phyloP scores from a whole-genome alignment of 2,797 vertebrate species.

The Molossus alvarezi region DNA sequence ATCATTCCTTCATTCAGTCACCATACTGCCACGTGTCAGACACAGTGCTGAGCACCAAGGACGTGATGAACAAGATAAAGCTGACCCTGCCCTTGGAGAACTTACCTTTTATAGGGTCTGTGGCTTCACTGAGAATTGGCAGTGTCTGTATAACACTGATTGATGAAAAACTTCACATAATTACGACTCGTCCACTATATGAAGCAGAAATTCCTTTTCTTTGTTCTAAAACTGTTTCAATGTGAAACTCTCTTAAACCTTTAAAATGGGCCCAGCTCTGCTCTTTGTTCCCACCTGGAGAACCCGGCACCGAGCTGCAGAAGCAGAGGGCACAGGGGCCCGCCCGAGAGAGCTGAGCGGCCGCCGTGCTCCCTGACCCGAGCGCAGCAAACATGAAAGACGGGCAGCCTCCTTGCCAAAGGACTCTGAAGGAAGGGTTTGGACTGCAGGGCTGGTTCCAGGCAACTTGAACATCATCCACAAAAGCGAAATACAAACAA shows the following conservation, averaged over 20 bases:
- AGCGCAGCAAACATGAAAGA: background rate
- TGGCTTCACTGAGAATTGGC: background rate
- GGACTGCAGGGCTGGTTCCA: background rate
- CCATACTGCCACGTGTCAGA: background rate
- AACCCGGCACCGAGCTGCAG: background rate
- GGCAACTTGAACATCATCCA: background rate
- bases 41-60: background rate
- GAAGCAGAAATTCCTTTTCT: background rate
- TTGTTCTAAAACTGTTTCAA: conserved; percentile 2
- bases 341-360: background rate
- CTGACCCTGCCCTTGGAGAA: background rate
- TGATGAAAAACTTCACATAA: background rate
- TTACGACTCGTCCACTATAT: background rate
- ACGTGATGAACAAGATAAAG: background rate
- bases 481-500: background rate
- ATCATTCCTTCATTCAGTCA: background rate
- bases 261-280: background rate
- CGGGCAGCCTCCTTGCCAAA: background rate
- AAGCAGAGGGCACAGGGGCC: background rate
- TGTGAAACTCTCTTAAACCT: background rate
- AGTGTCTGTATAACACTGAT: background rate
- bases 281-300: background rate
- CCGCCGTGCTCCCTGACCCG: background rate
- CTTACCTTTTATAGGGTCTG: background rate
- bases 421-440: background rate